Base-by-base conservation (phyloP, 92 coral and sea anemone genomes). In the Phymanthus crucifer region DNA sequence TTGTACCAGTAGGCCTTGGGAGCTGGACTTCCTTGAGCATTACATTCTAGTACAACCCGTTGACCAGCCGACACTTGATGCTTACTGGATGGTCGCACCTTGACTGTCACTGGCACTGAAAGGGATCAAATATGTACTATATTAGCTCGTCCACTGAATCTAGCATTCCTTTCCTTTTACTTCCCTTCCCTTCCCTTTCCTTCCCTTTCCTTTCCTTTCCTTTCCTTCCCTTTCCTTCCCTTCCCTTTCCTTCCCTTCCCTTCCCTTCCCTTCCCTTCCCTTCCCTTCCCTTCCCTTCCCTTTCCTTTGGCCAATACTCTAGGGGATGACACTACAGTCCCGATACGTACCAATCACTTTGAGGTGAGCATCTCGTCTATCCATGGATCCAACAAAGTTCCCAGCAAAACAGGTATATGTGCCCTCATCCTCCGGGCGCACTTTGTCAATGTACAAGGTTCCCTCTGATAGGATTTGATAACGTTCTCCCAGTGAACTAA, bases 1-100 rank as follows among this genome's bases (percentile, higher is more conserved):
- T 93, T 96, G 84, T 82, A 93, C 99, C 99, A 96, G 71, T 82
- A 73, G 24, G 85, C 94, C 9, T 61, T 76, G 0, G 99, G 99
- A 70, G 79, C 76, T 27, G 99, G 99, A 65, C n/a, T 89, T 1
- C 99, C 99, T 78, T 79, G 81, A 54, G 80, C 75, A 13, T 4
- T 58, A 32, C 99, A 96, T 54, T 82, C 66, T 72, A 96, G 71
- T 21, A 46, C 56, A 0, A 90, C 85, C n/a, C 73, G 80, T 7
- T 86, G 87, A 4, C 94, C 98, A 67, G 86, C 88, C 46, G 77
- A 45, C 36, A 73, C 96, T 35, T 82, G 64, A 34, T 86, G 83
- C 12, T 68, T 66, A 50, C 57, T 78, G 6, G 83, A 76, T 16
- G 89, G 90, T 16, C 81, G 43, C 10, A 92, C 66, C 12, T 83